Base-by-base conservation (phyloP, 2,888 invertebrate species). In the Aleiodes alternator region DNA sequence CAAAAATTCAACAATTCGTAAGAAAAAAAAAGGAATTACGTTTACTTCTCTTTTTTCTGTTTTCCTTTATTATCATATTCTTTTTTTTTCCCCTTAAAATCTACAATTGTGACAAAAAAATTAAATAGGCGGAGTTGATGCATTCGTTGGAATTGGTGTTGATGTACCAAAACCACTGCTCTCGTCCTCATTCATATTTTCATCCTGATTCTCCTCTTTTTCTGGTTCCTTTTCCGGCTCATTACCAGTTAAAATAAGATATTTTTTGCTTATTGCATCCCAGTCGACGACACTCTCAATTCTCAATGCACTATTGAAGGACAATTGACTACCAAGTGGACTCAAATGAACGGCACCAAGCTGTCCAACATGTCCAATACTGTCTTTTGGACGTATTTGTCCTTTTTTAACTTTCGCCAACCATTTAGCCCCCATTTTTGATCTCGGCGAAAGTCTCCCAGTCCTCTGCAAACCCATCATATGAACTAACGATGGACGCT, bases 201-300 rank as follows among this genome's bases (percentile, higher is more conserved):
- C 83, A 70, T 85, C 84, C 61, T 88, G 87, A 56, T 86, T 86
- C 3, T 87, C 88, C 34, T 87, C 86, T 66, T 84, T 84, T 23
- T 87, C 87, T 7, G 80, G 80, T 3, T 88, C 88, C 72, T 89
- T 89, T 69, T 90, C 90, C 79, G 93, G 93, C 80, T 94, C 94
- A 73, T 90, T 91, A 0, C 94, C 94, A 78, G 94, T 92, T 12
- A 97, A 90, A 0, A 94, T 94, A 48, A 96, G 91, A 88, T 97
- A 97, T 87, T 96, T 97, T 90, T 96, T 96, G n/a, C 97, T 95
- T 76, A 97, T 97, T 8, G 94, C 92, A 86, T 96, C 96, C 97
- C 97, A 97, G 87, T 97, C 97, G 0, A 96, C 96, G 4, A 97
- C 97, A 86, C 95, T 96, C 87, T 97, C 97, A 82, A 97, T 96